Conservation (phyloP, 2,888 invertebrate species). For the Vesta saturnalis region DNA sequence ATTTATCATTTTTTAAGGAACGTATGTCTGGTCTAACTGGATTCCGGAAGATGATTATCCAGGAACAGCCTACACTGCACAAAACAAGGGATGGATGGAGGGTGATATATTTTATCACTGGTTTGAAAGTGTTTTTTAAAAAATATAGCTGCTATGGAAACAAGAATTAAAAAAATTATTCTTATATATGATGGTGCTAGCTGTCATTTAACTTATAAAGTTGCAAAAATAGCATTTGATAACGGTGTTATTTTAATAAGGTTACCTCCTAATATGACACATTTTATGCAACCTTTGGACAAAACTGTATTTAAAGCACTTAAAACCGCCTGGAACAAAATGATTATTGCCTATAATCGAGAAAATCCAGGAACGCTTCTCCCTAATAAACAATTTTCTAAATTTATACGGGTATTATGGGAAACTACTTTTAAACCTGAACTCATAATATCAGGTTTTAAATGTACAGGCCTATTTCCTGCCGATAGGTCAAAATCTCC, state of each 20-base stretch:
- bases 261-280: neutral
- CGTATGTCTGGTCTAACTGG: constrained; percentile 28
- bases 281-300: constrained; percentile 15
- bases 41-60: constrained; percentile 27
- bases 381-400: constrained; percentile 6
- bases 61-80: constrained; percentile 28
- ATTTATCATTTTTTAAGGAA: constrained; percentile 11
- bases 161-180: constrained; percentile 11
- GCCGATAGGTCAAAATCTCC: neutral
- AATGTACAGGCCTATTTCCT: constrained; percentile 9
- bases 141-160: neutral
- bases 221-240: constrained; percentile 28
- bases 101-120: constrained; percentile 24
- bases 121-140: constrained; percentile 18
- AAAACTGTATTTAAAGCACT: constrained; percentile 30
- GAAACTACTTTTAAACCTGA: neutral
- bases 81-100: constrained; percentile 30
- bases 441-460: constrained; percentile 6
- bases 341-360: constrained; percentile 22
- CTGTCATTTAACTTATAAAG: constrained; percentile 24
- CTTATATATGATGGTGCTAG: constrained; percentile 15
- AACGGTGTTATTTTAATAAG: constrained; percentile 28
- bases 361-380: constrained; percentile 7
- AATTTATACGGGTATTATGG: neutral
- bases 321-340: constrained; percentile 25